Evolutionary conservation across 1,140 invertebrate genomes (phyloP).

Genomic region (Zaprionus vittiger): DNA sequence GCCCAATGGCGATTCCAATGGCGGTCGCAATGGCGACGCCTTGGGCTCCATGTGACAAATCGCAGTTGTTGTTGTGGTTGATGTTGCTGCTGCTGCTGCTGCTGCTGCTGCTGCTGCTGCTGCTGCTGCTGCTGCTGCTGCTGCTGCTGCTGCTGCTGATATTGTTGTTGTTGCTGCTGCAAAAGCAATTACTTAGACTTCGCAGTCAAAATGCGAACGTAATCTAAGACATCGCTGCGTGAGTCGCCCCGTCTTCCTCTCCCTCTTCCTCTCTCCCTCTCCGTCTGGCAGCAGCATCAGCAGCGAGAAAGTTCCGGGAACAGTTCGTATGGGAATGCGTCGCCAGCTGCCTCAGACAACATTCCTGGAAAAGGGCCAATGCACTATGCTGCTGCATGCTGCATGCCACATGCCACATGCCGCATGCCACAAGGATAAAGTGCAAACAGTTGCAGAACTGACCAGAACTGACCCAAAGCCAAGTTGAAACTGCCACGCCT

Average conservation of each 20-base stretch:
- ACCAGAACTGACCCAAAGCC: background rate
- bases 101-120: conserved; percentile 47
- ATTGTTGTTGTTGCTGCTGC: conserved; percentile 38
- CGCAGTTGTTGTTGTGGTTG: conserved; percentile 12
- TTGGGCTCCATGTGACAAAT: conserved; percentile 67
- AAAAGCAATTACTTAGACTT: conserved; percentile 67
- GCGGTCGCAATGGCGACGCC: conserved; percentile 36
- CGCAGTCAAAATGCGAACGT: conserved; percentile 54
- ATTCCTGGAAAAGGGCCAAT: conserved; percentile 64
- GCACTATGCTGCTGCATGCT: conserved; percentile 7
- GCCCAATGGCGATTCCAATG: conserved; percentile 43
- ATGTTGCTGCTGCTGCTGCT: conserved; percentile 43
- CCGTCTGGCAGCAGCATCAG: conserved; percentile 28
- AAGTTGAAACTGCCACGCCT: background rate
- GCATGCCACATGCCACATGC: conserved; percentile 1
- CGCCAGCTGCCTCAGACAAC: conserved; percentile 55
- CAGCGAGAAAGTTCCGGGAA: conserved; percentile 60
- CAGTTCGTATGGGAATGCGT: conserved; percentile 24
- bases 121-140: too few species aligned
- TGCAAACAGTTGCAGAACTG: background rate
- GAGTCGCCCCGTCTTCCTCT: background rate
- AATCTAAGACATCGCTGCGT: conserved; percentile 56
- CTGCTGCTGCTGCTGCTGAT: conserved; percentile 26
- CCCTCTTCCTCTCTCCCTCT: conserved; percentile 2
- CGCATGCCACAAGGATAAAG: conserved; percentile 25